phyloP scores from a whole-genome alignment of 2,113 vertebrate species.

The Tetrao urogallus region DNA sequence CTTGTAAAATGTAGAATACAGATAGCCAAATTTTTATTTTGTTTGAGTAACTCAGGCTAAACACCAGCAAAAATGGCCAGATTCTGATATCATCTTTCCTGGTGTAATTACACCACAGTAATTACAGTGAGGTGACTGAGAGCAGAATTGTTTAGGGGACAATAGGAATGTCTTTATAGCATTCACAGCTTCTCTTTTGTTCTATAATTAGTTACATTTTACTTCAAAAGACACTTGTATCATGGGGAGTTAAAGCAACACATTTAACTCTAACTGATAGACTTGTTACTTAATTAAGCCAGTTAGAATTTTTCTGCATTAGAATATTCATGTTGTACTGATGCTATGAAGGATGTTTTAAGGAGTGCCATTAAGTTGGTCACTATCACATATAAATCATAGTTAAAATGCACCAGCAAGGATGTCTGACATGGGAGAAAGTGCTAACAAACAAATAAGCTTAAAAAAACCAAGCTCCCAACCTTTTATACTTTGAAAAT shows the following conservation, averaged over 20 bases:
- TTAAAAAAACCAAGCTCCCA: neutral
- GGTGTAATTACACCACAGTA: neutral
- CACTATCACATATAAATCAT: neutral
- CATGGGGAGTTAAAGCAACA: neutral
- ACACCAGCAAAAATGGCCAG: neutral
- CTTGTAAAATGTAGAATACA: neutral
- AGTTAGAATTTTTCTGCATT: neutral
- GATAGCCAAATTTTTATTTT: neutral
- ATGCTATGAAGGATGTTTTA: neutral
- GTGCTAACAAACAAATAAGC: neutral
- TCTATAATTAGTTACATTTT: neutral
- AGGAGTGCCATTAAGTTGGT: neutral
- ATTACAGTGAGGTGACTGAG: constrained; percentile 4
- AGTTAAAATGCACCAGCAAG: neutral
- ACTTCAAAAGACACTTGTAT: neutral
- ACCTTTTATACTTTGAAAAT: neutral
- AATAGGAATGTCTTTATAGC: neutral
- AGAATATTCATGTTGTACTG: neutral
- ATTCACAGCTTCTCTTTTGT: neutral
- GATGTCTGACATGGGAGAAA: neutral
- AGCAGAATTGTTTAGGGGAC: neutral
- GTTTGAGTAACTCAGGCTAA: neutral
- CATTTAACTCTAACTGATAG: neutral
- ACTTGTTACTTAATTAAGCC: neutral
- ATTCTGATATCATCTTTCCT: neutral